Conservation (phyloP, 2,888 invertebrate genomes). For the Dynastes hyllus region DNA sequence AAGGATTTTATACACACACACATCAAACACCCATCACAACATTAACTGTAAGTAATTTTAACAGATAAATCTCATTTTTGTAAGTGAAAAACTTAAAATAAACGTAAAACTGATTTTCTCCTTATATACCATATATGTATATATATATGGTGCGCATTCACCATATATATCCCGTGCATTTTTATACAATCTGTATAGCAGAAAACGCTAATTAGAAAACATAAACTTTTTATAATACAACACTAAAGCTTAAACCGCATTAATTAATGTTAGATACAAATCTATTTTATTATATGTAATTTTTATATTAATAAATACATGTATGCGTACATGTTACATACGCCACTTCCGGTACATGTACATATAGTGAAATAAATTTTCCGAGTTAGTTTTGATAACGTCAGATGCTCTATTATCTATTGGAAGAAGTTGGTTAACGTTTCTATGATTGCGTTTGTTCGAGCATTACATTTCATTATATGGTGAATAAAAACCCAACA, state of each 20-base stretch:
- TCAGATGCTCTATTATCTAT: background rate
- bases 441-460: background rate
- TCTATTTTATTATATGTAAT: constrained; percentile 35
- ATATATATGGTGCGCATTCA: too few relatives aligned
- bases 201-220: constrained; percentile 40
- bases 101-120: too few relatives aligned
- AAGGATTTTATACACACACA: too few relatives aligned
- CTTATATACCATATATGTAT: too few relatives aligned
- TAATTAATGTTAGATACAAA: constrained; percentile 47
- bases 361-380: constrained; percentile 23
- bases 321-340: constrained; percentile 16
- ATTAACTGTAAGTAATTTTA: too few relatives aligned
- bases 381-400: constrained; percentile 10
- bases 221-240: constrained; percentile 21
- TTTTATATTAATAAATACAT: constrained; percentile 40
- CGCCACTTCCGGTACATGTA: constrained; percentile 22
- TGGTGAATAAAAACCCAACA: too few relatives aligned
- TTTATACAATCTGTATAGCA: background rate
- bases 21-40: too few relatives aligned
- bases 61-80: too few relatives aligned
- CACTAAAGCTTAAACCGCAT: constrained; percentile 30
- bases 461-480: too few relatives aligned
- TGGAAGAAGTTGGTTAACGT: background rate
- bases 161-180: too few relatives aligned
- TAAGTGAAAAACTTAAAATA: too few relatives aligned